phyloP scores from a whole-genome alignment of 2,888 invertebrate genomes.

The Leptinotarsa juncta region DNA sequence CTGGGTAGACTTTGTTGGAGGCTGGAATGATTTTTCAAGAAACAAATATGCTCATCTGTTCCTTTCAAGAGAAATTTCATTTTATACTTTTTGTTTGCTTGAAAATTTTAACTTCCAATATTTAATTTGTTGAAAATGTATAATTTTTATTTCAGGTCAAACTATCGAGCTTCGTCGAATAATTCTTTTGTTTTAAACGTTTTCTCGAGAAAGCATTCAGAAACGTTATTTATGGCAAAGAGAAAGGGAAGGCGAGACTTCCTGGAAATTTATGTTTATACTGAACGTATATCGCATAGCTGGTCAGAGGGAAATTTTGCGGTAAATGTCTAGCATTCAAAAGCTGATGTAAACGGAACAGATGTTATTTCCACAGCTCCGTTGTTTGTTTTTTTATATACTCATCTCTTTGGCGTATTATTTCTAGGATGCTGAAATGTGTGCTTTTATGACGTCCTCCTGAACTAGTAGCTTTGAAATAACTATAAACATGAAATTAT shows the following conservation, averaged over 20 bases:
- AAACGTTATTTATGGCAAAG: neutral
- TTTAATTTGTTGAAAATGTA: no score
- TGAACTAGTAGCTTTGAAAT: slow-evolving; percentile 6
- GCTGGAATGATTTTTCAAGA: no score
- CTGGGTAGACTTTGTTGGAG: no score
- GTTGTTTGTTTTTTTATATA: slow-evolving; percentile 12
- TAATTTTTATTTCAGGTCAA: no score
- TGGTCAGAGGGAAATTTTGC: neutral
- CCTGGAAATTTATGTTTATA: slow-evolving; percentile 3
- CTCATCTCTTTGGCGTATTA: slow-evolving; percentile 7
- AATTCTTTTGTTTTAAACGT: no score
- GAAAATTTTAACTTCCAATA: no score
- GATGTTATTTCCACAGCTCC: slow-evolving; percentile 1
- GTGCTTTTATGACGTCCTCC: slow-evolving; percentile 3
- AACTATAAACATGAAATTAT: slow-evolving; percentile 1
- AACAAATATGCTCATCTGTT: no score
- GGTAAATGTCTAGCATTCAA: slow-evolving; percentile 13
- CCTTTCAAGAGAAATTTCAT: no score
- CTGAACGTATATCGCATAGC: neutral
- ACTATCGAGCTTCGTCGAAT: no score
- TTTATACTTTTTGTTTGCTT: no score
- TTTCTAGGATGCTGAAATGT: slow-evolving; percentile 14
- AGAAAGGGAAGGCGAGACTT: neutral
- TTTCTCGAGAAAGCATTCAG: neutral
- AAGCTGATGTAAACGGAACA: slow-evolving; percentile 2